Percentiles rank a stretch among this genome's conserved stretches.
These are phyloP conservation scores for Syngnathus typhle DNA, from an alignment of 2,113 vertebrate species.

Conservation along the genomic window DNA sequence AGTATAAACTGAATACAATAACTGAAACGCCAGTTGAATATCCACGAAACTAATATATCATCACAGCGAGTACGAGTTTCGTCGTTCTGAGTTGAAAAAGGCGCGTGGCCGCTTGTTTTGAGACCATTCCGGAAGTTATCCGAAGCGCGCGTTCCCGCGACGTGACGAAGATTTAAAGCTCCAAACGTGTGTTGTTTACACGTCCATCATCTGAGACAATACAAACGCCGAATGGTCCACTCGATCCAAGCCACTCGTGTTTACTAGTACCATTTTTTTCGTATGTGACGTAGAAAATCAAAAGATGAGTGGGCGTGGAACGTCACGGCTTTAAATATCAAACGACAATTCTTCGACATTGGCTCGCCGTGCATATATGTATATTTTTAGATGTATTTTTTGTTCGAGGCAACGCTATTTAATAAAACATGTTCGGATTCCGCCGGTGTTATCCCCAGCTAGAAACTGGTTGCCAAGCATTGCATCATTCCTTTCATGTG, in stretches of 20 bases:
- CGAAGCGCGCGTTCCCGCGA: neutral
- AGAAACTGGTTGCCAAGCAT: conserved; percentile 81
- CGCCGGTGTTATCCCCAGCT: conserved; percentile 79
- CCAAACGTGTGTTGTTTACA: neutral
- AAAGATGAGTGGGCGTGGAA: neutral
- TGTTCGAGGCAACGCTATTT: conserved; percentile 74
- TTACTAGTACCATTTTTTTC: neutral
- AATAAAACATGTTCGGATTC: conserved; percentile 81
- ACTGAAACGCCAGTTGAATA: neutral
- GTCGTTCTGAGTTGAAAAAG: neutral
- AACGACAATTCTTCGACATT: conserved; percentile 68
- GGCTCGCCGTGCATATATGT: conserved; percentile 72
- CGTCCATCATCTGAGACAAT: neutral
- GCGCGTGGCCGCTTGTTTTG: neutral
- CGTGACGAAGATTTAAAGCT: neutral
- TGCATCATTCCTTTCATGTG: conserved; percentile 85
- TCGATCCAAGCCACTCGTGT: neutral
- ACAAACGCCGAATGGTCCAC: neutral
- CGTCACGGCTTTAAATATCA: neutral
- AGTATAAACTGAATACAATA: neutral
- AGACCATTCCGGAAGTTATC: neutral
- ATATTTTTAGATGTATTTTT: conserved; percentile 72
- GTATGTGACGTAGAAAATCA: neutral
- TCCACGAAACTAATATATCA: neutral
- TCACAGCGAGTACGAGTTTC: neutral